Evolutionary conservation across 2,113 vertebrate species (phyloP), one percentile per base, ranked within the genome.

Genomic region (Oncorhynchus nerka): DNA sequence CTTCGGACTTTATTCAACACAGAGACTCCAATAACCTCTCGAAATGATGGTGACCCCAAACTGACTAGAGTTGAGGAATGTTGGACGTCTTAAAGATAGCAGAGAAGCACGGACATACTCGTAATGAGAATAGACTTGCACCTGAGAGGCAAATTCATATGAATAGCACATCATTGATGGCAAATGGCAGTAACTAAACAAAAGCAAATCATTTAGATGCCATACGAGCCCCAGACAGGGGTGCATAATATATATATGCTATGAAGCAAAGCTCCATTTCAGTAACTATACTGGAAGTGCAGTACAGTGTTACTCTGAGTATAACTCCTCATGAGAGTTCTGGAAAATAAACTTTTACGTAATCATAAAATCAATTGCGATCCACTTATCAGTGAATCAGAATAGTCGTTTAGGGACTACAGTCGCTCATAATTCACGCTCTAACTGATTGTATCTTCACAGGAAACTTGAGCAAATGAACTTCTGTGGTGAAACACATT

Each of bases 361-460:
- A 76, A 81, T 77, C 79, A 77, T 70, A 68, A 73, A 79, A 75
- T 80, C 74, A 79, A 70, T 55, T 32, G 64, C 62, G 81, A 70
- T 73, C 71, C 32, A 51, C 68, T 73, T 19, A 39, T 78, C 57
- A 22, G 57, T 24, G 78, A 65, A 73, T 70, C 72, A 80, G 81
- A 68, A 71, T 16, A 59, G 69, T 72, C 61, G 69, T 39, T 61
- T 19, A 22, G 68, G 16, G 73, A 32, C 30, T 70, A 19, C 28
- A 45, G 68, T 34, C 72, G 57, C 75, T 74, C 62, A 75, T 51
- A 77, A 74, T 76, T 85, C 70, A 74, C 45, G 79, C 75, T 72
- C 62, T 57, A 20, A 67, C 24, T 73, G 59, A 75, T 30, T 65
- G 62, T 75, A 57, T 75, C 48, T 79, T 34, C 24, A 48, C 69